Conservation (phyloP, 2,113 vertebrate genomes). For the Rhinopomastus cyanomelas region DNA sequence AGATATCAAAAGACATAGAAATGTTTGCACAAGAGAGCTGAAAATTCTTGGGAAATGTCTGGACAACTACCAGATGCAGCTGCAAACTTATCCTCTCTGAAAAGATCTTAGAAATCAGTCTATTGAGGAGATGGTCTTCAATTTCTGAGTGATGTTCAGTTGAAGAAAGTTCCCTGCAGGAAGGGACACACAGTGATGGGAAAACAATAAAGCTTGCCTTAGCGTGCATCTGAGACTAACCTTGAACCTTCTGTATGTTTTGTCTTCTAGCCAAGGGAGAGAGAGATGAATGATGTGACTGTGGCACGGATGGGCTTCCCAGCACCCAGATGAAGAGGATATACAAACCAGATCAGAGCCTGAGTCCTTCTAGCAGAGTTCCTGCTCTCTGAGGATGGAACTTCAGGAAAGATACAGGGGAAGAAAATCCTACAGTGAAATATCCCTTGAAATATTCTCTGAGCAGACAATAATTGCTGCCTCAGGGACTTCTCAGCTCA, state of each 20-base stretch:
- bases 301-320: neutral
- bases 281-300: neutral
- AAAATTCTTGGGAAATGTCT: neutral
- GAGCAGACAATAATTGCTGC: neutral
- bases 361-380: neutral
- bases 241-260: neutral
- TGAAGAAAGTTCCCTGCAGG: neutral
- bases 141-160: neutral
- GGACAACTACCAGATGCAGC: neutral
- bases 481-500: neutral
- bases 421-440: neutral
- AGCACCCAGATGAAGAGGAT: neutral
- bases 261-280: neutral
- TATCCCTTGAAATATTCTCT: neutral
- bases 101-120: neutral
- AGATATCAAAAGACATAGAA: neutral
- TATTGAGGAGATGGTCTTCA: neutral
- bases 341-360: neutral
- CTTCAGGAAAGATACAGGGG: neutral
- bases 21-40: neutral
- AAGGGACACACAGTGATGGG: neutral
- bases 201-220: neutral
- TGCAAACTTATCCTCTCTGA: neutral
- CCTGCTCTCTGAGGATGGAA: accelerated
- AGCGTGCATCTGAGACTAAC: neutral